These are phyloP conservation scores for Spizaetus ornatus DNA, from an alignment of 2,113 vertebrate genomes.

Conservation along the genomic window DNA sequence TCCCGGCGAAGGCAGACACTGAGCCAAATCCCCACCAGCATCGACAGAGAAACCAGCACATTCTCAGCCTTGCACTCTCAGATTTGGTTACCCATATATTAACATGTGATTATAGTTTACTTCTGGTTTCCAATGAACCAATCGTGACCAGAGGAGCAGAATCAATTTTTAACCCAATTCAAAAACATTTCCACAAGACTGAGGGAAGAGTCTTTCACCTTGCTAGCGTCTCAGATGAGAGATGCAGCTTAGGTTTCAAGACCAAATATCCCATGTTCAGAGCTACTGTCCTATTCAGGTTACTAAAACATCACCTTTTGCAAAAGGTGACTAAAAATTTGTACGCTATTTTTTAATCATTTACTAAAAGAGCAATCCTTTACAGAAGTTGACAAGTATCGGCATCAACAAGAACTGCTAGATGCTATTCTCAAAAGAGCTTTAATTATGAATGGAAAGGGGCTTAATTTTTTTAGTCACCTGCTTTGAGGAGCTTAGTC, in stretches of 20 bases:
- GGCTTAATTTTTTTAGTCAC: not conserved
- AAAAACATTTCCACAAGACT: not conserved
- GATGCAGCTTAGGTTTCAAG: not conserved
- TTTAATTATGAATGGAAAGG: not conserved
- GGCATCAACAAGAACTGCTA: not conserved
- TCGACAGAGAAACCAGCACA: not conserved
- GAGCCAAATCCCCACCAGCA: conserved; percentile 45
- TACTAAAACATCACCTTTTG: not conserved
- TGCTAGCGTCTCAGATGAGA: not conserved
- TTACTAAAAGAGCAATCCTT: not conserved
- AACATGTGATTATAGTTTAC: not conserved
- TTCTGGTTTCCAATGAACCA: not conserved
- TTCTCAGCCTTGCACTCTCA: not conserved
- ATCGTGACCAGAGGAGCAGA: not conserved
- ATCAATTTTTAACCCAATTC: not conserved
- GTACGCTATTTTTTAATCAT: not conserved
- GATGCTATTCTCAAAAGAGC: not conserved
- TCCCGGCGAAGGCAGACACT: not conserved
- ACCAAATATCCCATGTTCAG: not conserved
- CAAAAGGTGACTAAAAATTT: not conserved
- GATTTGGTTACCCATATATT: not conserved
- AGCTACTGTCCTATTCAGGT: not conserved
- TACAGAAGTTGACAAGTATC: not conserved
- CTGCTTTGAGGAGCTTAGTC: not conserved
- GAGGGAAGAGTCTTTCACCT: not conserved